phyloP scores from a whole-genome alignment of 2,888 invertebrate species.

The Noctua fimbriata region DNA sequence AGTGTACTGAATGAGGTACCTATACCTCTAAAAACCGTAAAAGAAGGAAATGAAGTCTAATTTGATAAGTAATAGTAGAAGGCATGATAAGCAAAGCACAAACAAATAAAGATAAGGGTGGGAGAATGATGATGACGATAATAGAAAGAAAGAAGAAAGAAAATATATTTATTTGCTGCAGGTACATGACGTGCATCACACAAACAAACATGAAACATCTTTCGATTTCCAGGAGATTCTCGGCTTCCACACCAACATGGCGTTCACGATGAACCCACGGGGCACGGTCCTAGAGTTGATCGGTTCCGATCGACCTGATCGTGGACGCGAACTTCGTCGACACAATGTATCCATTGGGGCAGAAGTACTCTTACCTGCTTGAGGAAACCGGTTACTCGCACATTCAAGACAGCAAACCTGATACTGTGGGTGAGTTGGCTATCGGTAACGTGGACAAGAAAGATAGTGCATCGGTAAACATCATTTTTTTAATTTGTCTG shows the following conservation, averaged over 20 bases:
- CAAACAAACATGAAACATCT: not conserved
- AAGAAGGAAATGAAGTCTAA: not conserved
- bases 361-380: conserved; percentile 65
- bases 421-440: conserved; percentile 90
- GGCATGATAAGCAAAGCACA: not conserved
- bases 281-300: conserved; percentile 80
- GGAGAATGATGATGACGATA: not conserved
- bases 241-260: conserved; percentile 92
- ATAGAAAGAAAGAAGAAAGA: no score
- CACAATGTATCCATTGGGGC: conserved; percentile 77
- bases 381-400: conserved; percentile 90
- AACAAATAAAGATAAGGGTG: not conserved
- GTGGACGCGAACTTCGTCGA: conserved; percentile 80
- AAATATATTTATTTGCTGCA: no score
- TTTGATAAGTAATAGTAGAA: not conserved
- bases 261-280: conserved; percentile 70
- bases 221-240: conserved; percentile 80
- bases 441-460: not conserved
- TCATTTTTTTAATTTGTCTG: not conserved
- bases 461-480: not conserved
- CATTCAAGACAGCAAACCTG: conserved; percentile 96
- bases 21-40: not conserved
- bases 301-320: conserved; percentile 90
- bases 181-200: no score
- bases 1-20: no score